phyloP scores from a whole-genome alignment of 2,797 vertebrate species.

The Esox masquinongy region DNA sequence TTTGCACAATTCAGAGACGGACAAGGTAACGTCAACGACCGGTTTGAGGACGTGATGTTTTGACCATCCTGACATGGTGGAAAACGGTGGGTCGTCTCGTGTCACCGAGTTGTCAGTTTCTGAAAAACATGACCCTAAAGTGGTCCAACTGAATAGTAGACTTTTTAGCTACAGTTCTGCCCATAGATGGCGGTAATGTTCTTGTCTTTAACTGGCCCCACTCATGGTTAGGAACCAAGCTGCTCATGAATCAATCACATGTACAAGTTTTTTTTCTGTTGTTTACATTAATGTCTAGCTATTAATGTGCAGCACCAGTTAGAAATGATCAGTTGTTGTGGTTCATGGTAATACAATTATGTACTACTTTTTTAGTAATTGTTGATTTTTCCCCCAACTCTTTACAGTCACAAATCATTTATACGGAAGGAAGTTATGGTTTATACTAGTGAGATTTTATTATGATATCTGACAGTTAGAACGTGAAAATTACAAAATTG shows the following conservation, averaged over 20 bases:
- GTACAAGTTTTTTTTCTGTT: not conserved
- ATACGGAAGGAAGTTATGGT: no score
- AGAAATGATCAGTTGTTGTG: not conserved
- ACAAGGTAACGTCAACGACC: not conserved
- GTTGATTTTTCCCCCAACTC: no score
- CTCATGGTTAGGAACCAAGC: not conserved
- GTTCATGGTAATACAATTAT: not conserved
- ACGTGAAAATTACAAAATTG: no score
- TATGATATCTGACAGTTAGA: no score
- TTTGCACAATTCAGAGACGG: not conserved
- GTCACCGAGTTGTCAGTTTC: not conserved
- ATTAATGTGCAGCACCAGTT: not conserved
- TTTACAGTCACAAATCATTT: no score
- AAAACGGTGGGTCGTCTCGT: not conserved
- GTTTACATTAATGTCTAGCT: not conserved
- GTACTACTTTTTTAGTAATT: no score
- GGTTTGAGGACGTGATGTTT: not conserved
- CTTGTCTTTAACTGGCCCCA: slow-evolving; percentile 10
- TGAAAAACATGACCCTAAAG: not conserved
- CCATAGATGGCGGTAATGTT: slow-evolving; percentile 60
- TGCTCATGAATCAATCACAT: not conserved
- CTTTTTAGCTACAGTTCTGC: slow-evolving; percentile 35
- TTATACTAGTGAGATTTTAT: no score
- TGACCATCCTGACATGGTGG: not conserved
- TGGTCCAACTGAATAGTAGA: not conserved